These are phyloP conservation scores for Drosophila meridionalis DNA, from an alignment of 2,888 invertebrate species.

Conservation along the genomic window DNA sequence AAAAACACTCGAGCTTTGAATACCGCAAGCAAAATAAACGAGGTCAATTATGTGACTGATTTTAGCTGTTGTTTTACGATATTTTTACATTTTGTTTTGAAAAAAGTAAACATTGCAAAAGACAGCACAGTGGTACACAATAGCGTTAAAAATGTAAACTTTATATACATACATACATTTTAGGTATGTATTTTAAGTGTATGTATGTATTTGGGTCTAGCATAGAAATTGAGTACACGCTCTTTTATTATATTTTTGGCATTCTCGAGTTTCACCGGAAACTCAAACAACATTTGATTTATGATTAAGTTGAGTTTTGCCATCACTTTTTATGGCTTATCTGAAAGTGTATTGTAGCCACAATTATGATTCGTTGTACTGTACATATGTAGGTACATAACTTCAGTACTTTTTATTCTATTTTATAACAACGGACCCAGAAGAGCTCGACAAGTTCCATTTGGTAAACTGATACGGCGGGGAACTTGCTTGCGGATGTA, in stretches of 20 bases:
- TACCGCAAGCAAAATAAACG: constrained; percentile 51
- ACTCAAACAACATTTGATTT: constrained; percentile 74
- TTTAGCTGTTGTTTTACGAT: constrained; percentile 34
- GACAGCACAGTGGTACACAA: constrained; percentile 36
- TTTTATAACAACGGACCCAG: constrained; percentile 23
- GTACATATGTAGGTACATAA: constrained; percentile 17
- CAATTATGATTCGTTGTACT: constrained; percentile 14
- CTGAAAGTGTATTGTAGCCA: constrained; percentile 49
- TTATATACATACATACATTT: background rate
- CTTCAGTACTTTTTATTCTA: background rate
- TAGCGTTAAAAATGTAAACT: constrained; percentile 1
- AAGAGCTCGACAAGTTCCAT: constrained; percentile 60
- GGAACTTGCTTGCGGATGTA: constrained; percentile 47
- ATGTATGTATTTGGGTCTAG: background rate
- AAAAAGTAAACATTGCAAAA: constrained; percentile 51
- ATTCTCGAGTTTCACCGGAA: constrained; percentile 68
- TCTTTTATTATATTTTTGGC: constrained; percentile 27
- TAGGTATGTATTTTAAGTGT: background rate
- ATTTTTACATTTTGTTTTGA: constrained; percentile 33
- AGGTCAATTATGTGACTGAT: constrained; percentile 69
- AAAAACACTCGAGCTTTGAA: constrained; percentile 36
- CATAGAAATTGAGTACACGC: constrained; percentile 22
- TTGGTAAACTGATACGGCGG: constrained; percentile 58
- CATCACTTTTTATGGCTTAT: constrained; percentile 73
- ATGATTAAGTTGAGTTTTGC: constrained; percentile 56